Conservation (phyloP, 2,113 vertebrate species). For the Pyxicephalus adspersus region DNA sequence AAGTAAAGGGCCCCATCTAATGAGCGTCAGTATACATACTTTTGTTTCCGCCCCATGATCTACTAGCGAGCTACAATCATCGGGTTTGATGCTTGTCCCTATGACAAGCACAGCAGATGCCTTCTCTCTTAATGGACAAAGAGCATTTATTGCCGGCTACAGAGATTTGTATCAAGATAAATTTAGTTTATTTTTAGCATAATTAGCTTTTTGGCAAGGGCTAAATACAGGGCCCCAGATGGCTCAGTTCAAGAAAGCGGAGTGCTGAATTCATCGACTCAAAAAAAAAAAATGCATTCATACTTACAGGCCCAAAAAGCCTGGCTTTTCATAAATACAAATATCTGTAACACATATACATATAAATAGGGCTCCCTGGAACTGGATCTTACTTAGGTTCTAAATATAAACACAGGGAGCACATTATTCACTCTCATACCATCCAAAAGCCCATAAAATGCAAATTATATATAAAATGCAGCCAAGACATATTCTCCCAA, state of each 20-base stretch:
- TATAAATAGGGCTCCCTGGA: background rate
- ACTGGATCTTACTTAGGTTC: background rate
- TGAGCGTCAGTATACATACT: slow-evolving; percentile 56
- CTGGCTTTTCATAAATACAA: background rate
- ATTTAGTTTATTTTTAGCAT: slow-evolving; percentile 48
- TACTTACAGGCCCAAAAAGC: background rate
- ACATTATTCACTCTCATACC: too few relatives aligned
- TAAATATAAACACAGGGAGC: too few relatives aligned
- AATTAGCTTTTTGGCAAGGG: slow-evolving; percentile 48
- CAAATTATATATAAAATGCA: too few relatives aligned
- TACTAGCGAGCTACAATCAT: background rate
- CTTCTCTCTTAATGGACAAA: slow-evolving; percentile 64
- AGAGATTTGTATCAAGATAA: slow-evolving; percentile 19
- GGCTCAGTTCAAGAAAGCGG: slow-evolving; percentile 29
- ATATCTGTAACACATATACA: background rate
- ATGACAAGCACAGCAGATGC: slow-evolving; percentile 58
- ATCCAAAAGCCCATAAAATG: too few relatives aligned
- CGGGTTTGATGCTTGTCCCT: slow-evolving; percentile 56
- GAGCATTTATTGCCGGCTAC: background rate
- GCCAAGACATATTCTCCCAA: too few relatives aligned
- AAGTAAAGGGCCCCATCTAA: slow-evolving; percentile 64
- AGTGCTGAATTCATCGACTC: slow-evolving; percentile 18
- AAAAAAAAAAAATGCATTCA: slow-evolving; percentile 15
- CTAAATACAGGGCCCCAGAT: slow-evolving; percentile 45
- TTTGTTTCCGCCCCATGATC: slow-evolving; percentile 51